Base-by-base conservation (phyloP, 2,888 invertebrate genomes). In the Calameuta pallipes region DNA sequence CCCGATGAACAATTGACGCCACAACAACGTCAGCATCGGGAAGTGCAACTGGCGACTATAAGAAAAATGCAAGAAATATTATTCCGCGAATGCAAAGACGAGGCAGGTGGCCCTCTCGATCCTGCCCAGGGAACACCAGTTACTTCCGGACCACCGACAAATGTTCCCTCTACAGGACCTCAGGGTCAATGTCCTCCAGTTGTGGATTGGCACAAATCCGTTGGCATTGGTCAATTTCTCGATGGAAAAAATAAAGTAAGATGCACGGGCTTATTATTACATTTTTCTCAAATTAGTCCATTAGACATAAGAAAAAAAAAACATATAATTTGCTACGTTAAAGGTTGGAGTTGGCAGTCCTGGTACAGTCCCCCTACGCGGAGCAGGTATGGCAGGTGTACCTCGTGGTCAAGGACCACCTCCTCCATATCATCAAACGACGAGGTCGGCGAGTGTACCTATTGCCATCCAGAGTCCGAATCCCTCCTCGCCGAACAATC, bases 1-100 rank as follows among this genome's bases (percentile, higher is more conserved):
- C 98, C 98, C 85, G 98, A 98, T 92, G 98, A 98, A 92, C 98
- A 98, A 92, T 93, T 99, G 86, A 99, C 99, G 77, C 98, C 98
- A 68, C 98, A 98, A 91, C 98, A 99, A 91, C 94, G 98, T 78
- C 97, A 98, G 82, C 97, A 98, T 90, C 94, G 99, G 80, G 98
- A 98, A 92, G 97, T 97, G 88, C 97, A 98, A 88, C 93, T 99
- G 75, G 98, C 98, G 9, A 97, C 96, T 80, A 94, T 99, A 82
- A 93, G 96, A 82, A 98, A 98, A 93, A 97, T 98, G 95, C 97
- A 98, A 87, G 96, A 97, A 91, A 95, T 98, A 94, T 92, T 98
- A 78, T 98, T 98, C 92, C 97, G 97, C 0, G 98, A 98, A 89
- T 95, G 95, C 75, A 91, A 92, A 77, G 90, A 91, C 70, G 87